phyloP scores from a whole-genome alignment of 2,888 invertebrate genomes.

The Pristionchus entomophagus region DNA sequence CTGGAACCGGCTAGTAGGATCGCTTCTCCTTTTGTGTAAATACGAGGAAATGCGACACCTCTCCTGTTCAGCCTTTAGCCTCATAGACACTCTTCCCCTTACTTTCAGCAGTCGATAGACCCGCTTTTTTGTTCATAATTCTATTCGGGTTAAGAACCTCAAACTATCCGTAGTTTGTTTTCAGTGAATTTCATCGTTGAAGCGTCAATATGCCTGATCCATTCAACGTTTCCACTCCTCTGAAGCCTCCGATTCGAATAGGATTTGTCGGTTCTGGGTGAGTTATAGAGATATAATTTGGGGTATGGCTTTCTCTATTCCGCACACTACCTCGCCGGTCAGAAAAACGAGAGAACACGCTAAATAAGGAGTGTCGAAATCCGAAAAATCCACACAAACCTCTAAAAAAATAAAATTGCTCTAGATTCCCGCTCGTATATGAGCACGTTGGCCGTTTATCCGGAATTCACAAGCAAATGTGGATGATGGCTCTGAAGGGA shows the following conservation, averaged over 20 bases:
- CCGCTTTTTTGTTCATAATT: not conserved
- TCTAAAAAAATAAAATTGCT: too few species aligned
- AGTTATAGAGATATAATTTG: not conserved
- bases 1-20: too few species aligned
- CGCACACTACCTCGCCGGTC: too few species aligned
- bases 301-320: too few species aligned
- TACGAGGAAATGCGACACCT: not conserved
- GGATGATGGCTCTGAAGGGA: not conserved
- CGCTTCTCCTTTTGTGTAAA: too few species aligned
- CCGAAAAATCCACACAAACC: not conserved
- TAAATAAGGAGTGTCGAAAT: too few species aligned
- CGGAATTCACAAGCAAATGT: constrained; percentile 7
- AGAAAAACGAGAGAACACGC: too few species aligned
- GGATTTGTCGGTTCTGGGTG: not conserved
- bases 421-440: not conserved
- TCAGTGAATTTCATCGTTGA: not conserved
- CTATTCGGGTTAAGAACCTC: not conserved
- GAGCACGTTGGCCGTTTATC: not conserved
- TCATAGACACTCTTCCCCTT: too few species aligned
- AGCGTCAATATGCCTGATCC: not conserved
- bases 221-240: not conserved
- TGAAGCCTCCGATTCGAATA: too few species aligned
- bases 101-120: not conserved
- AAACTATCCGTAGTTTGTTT: not conserved
- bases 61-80: not conserved